Evolutionary conservation across 2,888 invertebrate genomes (phyloP).

Genomic region (Trypoxylon attenuatum): DNA sequence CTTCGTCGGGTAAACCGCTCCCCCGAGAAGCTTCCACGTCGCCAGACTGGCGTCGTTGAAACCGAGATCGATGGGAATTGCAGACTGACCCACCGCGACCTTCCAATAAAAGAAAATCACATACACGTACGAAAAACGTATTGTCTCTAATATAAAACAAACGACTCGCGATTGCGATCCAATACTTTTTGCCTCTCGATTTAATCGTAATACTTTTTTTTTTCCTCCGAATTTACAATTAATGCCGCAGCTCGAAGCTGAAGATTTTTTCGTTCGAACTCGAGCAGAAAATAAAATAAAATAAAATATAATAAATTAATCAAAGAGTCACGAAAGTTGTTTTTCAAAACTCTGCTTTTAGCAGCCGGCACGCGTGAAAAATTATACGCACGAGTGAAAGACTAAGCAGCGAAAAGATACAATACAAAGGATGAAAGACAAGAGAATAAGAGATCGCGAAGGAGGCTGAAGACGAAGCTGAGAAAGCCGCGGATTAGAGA

Average conservation of each 20-base stretch:
- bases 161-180: conserved; percentile 5
- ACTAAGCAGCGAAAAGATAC: background rate
- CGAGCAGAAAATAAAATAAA: no score
- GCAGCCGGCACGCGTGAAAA: background rate
- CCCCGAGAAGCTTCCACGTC: background rate
- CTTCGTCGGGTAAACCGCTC: conserved; percentile 6
- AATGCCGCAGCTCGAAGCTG: no score
- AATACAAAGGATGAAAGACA: conserved; percentile 1
- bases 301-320: background rate
- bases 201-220: background rate
- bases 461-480: conserved; percentile 7
- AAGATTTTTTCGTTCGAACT: no score
- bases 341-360: no score
- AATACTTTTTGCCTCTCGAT: conserved; percentile 7
- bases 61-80: background rate
- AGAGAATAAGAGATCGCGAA: conserved; percentile 1
- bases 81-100: background rate
- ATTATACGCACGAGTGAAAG: background rate
- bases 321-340: no score
- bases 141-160: conserved; percentile 9
- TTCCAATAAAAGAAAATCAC: background rate
- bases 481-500: no score
- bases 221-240: background rate
- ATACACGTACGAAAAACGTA: background rate
- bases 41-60: background rate